A percentile compares a stretch with the other conserved stretches of the same genome.
phyloP scores from a whole-genome alignment of 1,140 invertebrate genomes.

The Paralvinella palmiformis region DNA sequence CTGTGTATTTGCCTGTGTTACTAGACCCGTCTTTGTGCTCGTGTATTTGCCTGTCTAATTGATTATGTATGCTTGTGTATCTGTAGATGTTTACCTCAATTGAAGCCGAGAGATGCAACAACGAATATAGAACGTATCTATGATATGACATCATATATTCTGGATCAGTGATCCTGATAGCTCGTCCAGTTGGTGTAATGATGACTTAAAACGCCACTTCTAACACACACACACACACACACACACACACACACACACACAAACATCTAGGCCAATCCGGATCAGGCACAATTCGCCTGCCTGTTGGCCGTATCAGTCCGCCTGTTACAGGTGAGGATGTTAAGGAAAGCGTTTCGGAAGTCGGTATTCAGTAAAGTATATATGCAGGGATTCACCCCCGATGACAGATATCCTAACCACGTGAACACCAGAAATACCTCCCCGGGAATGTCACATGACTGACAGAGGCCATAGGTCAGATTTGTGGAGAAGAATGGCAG shows the following conservation, averaged over 20 bases:
- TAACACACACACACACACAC: too few species aligned
- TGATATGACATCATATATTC: not conserved
- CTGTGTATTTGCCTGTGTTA: too few species aligned
- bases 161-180: not conserved
- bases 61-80: not conserved
- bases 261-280: not conserved
- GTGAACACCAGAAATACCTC: constrained; percentile 54
- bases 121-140: not conserved
- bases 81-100: not conserved
- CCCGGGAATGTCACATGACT: constrained; percentile 36
- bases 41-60: not conserved
- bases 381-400: constrained; percentile 71
- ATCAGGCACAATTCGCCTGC: too few species aligned
- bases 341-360: constrained; percentile 77
- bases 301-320: too few species aligned
- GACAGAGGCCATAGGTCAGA: constrained; percentile 40
- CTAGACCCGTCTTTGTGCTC: too few species aligned
- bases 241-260: too few species aligned
- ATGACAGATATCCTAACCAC: constrained; percentile 97
- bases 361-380: constrained; percentile 89
- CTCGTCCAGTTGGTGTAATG: not conserved
- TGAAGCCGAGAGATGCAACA: not conserved
- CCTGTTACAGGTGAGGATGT: constrained; percentile 37
- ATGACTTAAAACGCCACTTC: too few species aligned
- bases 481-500: constrained; percentile 49